Conservation (phyloP, 2,797 vertebrate genomes). For the Scyliorhinus canicula region DNA sequence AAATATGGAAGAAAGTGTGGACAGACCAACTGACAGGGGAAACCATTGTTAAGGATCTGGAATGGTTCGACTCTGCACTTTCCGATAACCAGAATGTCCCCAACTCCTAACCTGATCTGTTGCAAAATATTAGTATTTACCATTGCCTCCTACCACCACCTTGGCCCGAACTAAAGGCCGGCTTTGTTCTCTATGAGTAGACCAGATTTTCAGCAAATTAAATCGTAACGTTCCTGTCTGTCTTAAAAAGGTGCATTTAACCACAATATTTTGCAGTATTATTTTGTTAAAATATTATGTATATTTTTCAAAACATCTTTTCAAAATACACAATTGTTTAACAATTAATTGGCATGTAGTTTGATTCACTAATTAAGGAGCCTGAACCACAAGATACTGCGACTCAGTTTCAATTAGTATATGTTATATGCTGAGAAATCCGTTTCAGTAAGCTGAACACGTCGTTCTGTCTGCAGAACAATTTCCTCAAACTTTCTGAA, state of each 20-base stretch:
- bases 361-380: constrained; percentile 40
- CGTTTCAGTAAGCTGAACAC: neutral
- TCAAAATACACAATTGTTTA: constrained; percentile 26
- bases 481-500: neutral
- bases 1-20: constrained; percentile 41
- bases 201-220: neutral
- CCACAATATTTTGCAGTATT: neutral
- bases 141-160: neutral
- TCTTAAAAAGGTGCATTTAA: neutral
- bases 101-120: constrained; percentile 41
- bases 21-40: constrained; percentile 40
- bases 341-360: neutral
- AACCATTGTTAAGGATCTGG: constrained; percentile 57
- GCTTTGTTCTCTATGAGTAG: neutral
- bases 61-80: constrained; percentile 53
- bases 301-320: constrained; percentile 21
- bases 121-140: constrained; percentile 15
- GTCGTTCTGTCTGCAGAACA: neutral
- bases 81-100: constrained; percentile 40
- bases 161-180: neutral
- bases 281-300: constrained; percentile 36
- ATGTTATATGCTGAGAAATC: neutral
- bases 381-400: constrained; percentile 34
- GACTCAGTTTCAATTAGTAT: neutral
- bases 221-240: too few relatives aligned